Evolutionary conservation across 2,113 vertebrate genomes (phyloP).

Genomic region (Athene cunicularia): DNA sequence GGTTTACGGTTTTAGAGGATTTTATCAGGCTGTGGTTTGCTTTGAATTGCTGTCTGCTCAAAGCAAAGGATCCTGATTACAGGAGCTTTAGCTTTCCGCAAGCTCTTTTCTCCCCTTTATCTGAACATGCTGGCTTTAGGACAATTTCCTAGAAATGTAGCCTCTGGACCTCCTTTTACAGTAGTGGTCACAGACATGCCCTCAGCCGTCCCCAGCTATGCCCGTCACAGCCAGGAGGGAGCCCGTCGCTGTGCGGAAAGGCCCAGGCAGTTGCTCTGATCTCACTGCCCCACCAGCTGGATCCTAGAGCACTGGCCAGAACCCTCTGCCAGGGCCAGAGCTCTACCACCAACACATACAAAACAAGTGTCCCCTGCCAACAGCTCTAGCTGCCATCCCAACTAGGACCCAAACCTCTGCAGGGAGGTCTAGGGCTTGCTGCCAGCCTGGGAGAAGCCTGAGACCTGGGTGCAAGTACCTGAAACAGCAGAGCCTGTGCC

Average conservation of each 20-base stretch:
- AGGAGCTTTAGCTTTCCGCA: not conserved
- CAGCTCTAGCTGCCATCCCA: not conserved
- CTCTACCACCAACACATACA: not conserved
- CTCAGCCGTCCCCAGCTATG: not conserved
- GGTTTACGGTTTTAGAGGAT: not conserved
- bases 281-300: not conserved
- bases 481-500: not conserved
- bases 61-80: not conserved
- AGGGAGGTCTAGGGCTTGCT: not conserved
- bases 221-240: not conserved
- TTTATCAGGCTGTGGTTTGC: not conserved
- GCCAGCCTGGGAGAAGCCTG: rapidly evolving
- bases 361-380: not conserved
- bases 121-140: not conserved
- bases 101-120: not conserved
- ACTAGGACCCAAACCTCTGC: not conserved
- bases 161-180: not conserved
- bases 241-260: not conserved
- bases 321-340: not conserved
- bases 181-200: no score
- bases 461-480: not conserved
- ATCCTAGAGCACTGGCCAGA: not conserved
- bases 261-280: not conserved
- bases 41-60: not conserved
- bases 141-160: not conserved